Conservation (phyloP, 2,113 vertebrate genomes). For the Mirza zaza region DNA sequence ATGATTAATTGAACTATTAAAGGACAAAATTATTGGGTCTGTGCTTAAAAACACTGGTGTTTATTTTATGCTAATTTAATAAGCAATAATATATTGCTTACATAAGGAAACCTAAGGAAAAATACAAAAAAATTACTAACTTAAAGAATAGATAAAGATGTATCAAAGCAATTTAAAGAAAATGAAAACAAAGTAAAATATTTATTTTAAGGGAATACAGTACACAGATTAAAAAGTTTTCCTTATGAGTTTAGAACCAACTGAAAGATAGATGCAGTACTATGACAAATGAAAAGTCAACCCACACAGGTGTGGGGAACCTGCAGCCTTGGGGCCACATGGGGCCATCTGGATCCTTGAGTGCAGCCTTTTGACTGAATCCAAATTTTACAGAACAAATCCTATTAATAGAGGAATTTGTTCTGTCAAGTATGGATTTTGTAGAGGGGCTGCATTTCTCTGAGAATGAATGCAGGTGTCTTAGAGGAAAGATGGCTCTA, state of each 20-base stretch:
- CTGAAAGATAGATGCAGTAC: neutral
- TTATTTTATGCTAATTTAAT: neutral
- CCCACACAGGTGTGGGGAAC: too few relatives aligned
- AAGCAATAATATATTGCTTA: neutral
- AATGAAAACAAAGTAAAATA: neutral
- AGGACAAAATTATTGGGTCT: neutral
- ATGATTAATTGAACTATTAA: neutral
- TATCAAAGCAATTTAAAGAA: neutral
- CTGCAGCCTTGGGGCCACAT: too few relatives aligned
- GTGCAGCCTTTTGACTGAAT: too few relatives aligned
- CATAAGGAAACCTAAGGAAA: neutral
- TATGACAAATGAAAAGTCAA: neutral
- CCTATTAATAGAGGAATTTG: too few relatives aligned
- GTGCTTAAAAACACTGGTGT: neutral
- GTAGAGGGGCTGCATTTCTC: too few relatives aligned
- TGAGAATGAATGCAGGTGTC: neutral
- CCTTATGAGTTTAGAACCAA: neutral
- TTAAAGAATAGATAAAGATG: neutral
- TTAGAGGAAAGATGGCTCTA: neutral
- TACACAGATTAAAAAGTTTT: neutral
- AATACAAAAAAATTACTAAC: neutral
- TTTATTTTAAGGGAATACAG: neutral
- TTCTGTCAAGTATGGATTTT: too few relatives aligned
- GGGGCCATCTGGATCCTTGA: too few relatives aligned
- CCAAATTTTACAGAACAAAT: too few relatives aligned